A percentile compares a stretch with the other conserved stretches of the same genome.
Evolutionary conservation across 2,113 vertebrate species (phyloP).

Genomic region (Neolamprologus falcicula): DNA sequence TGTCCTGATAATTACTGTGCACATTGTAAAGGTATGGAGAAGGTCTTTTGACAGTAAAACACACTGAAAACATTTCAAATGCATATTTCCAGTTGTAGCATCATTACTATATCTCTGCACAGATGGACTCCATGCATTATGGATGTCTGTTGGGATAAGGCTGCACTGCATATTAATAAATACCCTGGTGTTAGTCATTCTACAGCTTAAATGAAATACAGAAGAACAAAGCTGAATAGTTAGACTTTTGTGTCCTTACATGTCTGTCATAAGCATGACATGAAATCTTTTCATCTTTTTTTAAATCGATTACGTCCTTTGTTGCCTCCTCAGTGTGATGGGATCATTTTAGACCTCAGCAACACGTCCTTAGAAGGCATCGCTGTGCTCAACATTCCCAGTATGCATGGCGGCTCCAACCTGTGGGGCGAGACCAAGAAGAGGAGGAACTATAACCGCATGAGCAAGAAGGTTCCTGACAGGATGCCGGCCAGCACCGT

Average conservation of each 20-base stretch:
- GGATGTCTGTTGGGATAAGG: not conserved
- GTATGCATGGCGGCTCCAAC: constrained; percentile 95
- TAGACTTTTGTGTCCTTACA: not conserved
- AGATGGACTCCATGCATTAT: not conserved
- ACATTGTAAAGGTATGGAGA: not conserved
- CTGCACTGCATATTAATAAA: not conserved
- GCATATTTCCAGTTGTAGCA: not conserved
- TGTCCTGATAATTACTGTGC: not conserved
- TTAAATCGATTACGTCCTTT: not conserved
- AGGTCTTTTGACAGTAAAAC: not conserved
- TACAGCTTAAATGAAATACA: not conserved
- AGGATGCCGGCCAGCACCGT: constrained; percentile 66
- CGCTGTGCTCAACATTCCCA: constrained; percentile 93
- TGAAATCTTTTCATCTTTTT: not conserved
- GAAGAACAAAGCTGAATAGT: not conserved
- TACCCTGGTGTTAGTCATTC: not conserved
- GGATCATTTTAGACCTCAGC: constrained; percentile 85
- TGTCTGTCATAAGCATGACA: not conserved
- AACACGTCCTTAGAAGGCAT: constrained; percentile 87
- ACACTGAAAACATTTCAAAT: not conserved
- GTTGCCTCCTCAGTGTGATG: constrained; percentile 79
- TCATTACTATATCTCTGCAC: not conserved
- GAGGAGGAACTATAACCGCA: constrained; percentile 80
- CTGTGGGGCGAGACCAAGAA: constrained; percentile 92
- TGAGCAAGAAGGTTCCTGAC: constrained; percentile 81